Conservation (phyloP, 2,888 invertebrate genomes). For the Nomada ruficornis region DNA sequence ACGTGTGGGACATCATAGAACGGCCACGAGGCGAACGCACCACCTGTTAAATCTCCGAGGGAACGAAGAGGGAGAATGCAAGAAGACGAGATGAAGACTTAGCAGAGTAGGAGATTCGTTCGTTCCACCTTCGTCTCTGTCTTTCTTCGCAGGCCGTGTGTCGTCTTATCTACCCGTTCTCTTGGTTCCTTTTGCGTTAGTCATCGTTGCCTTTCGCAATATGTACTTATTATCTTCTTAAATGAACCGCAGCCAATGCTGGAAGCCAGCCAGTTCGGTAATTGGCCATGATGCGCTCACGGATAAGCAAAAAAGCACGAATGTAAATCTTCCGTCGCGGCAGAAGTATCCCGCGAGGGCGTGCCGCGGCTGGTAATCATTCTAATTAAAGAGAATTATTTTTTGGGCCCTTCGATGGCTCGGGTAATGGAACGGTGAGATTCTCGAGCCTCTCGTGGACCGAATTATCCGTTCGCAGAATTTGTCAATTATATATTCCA, state of each 20-base stretch:
- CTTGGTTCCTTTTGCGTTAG: conserved; percentile 59
- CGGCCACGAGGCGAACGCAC: conserved; percentile 70
- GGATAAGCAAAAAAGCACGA: conserved; percentile 50
- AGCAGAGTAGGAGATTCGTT: conserved; percentile 41
- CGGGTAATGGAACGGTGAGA: neutral
- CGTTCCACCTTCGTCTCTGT: conserved; percentile 58
- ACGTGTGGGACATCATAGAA: conserved; percentile 68
- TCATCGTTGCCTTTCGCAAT: conserved; percentile 64
- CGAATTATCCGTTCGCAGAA: too few species aligned
- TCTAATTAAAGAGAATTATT: conserved; percentile 34
- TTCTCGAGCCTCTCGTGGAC: neutral
- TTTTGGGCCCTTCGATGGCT: neutral
- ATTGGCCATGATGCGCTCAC: conserved; percentile 56
- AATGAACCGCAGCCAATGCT: conserved; percentile 46
- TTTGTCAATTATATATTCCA: too few species aligned
- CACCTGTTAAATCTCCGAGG: conserved; percentile 77
- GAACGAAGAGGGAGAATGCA: conserved; percentile 53
- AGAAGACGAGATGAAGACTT: conserved; percentile 37
- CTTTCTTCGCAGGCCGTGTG: conserved; percentile 37
- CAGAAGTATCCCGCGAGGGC: conserved; percentile 39
- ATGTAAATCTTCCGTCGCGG: conserved; percentile 46
- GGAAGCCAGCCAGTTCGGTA: conserved; percentile 49
- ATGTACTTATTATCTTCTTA: conserved; percentile 65
- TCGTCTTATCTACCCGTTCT: conserved; percentile 52
- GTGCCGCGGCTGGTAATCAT: conserved; percentile 30